Evolutionary conservation across 2,888 invertebrate species (phyloP).

Genomic region (Plagiodera versicolora): DNA sequence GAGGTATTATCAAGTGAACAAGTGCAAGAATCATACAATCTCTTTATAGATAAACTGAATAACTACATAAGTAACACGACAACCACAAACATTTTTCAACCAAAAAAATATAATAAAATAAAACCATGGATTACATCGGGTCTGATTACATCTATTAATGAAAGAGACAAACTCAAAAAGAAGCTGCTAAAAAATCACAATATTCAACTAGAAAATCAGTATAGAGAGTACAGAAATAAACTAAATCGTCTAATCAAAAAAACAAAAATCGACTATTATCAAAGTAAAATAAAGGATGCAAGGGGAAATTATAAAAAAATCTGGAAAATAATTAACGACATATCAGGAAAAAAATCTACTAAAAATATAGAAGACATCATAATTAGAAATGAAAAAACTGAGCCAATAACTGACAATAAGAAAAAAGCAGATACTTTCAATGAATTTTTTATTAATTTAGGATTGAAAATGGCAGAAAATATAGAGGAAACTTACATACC

Average conservation of each 20-base stretch:
- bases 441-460: neutral
- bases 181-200: neutral
- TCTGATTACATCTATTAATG: conserved; percentile 8
- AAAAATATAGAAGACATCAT: conserved; percentile 9
- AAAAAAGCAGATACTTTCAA: conserved; percentile 5
- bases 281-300: conserved; percentile 10
- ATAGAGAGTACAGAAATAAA: conserved; percentile 7
- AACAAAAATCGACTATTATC: conserved; percentile 4
- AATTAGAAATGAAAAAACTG: neutral
- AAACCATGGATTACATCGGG: conserved; percentile 10
- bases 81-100: neutral
- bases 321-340: conserved; percentile 4
- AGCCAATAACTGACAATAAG: conserved; percentile 1
- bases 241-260: conserved; percentile 6
- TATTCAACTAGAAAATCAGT: conserved; percentile 6
- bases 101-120: conserved; percentile 1
- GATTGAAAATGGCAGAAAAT: neutral
- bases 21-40: conserved; percentile 6
- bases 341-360: conserved; percentile 1
- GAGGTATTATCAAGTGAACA: neutral
- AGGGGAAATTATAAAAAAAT: conserved; percentile 6
- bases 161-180: conserved; percentile 9
- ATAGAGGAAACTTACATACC: conserved; percentile 2
- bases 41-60: conserved; percentile 6
- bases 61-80: neutral